Evolutionary conservation across 1,140 invertebrate species (phyloP).

Genomic region (Drosophila tropicalis): DNA sequence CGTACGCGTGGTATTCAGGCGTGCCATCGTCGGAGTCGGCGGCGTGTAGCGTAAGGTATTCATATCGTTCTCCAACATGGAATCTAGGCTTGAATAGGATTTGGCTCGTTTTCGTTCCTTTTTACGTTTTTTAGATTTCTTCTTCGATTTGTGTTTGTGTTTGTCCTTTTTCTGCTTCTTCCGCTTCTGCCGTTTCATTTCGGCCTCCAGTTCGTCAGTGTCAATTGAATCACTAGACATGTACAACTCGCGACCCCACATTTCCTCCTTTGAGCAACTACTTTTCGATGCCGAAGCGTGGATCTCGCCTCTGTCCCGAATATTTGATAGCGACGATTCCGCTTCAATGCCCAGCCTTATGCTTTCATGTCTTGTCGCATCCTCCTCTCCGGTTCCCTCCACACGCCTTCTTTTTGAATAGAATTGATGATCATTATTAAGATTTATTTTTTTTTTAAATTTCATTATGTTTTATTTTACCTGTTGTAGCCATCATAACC

Average conservation of each 20-base stretch:
- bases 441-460: not conserved
- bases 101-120: slow-evolving; percentile 87
- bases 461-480: slow-evolving; percentile 25
- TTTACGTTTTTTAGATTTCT: slow-evolving; percentile 88
- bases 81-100: slow-evolving; percentile 86
- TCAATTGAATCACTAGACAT: slow-evolving; percentile 75
- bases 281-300: slow-evolving; percentile 23
- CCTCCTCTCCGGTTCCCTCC: slow-evolving; percentile 50
- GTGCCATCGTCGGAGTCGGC: slow-evolving; percentile 44
- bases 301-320: slow-evolving; percentile 41
- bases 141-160: slow-evolving; percentile 85
- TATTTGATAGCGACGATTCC: slow-evolving; percentile 45
- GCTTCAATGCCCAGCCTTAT: slow-evolving; percentile 41
- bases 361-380: slow-evolving; percentile 43
- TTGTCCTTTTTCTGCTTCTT: slow-evolving; percentile 87
- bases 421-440: not conserved
- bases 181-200: slow-evolving; percentile 79
- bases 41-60: slow-evolving; percentile 78
- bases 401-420: slow-evolving; percentile 41
- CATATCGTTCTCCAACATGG: slow-evolving; percentile 85
- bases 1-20: slow-evolving; percentile 1
- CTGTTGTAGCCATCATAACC: slow-evolving; percentile 65
- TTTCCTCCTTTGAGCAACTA: slow-evolving; percentile 55
- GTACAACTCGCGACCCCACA: slow-evolving; percentile 59
- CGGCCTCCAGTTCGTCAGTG: slow-evolving; percentile 76